A percentile compares a stretch with the other conserved stretches of the same genome.
Conservation (phyloP, 2,113 vertebrate species). For the Eubucco bourcierii region DNA sequence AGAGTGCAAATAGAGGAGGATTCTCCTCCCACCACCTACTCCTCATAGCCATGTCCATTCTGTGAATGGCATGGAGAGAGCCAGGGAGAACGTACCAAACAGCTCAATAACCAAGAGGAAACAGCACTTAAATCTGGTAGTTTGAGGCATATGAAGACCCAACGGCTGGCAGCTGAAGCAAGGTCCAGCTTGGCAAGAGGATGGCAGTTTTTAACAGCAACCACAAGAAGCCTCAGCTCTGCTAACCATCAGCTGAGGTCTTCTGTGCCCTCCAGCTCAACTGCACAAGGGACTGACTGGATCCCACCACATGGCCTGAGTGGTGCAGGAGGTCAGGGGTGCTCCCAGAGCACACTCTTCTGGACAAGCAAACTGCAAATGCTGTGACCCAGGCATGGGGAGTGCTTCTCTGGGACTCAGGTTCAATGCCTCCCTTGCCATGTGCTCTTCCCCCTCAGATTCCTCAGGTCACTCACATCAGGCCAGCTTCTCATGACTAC, state of each 20-base stretch:
- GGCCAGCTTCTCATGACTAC: constrained; percentile 3
- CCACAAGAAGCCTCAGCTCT: neutral
- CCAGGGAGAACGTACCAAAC: neutral
- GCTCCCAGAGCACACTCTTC: constrained; percentile 2
- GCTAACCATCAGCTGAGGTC: neutral
- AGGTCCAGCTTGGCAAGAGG: neutral
- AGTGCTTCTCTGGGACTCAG: neutral
- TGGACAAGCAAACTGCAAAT: constrained; percentile 16
- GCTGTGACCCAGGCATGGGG: neutral
- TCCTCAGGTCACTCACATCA: constrained; percentile 35
- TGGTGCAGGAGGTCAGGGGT: neutral
- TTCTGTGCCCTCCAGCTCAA: neutral
- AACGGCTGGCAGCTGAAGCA: neutral
- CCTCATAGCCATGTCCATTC: neutral
- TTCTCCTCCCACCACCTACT: neutral
- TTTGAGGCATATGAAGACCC: neutral
- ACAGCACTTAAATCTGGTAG: neutral
- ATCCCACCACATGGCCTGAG: neutral
- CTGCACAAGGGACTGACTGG: neutral
- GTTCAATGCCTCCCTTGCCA: constrained; percentile 13
- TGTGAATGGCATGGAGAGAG: neutral
- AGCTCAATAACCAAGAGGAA: neutral
- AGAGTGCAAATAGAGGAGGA: neutral
- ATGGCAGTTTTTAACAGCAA: neutral
- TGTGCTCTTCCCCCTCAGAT: neutral